These are phyloP conservation scores for Crocallis elinguaria DNA, from an alignment of 2,888 invertebrate genomes.

Conservation along the genomic window DNA sequence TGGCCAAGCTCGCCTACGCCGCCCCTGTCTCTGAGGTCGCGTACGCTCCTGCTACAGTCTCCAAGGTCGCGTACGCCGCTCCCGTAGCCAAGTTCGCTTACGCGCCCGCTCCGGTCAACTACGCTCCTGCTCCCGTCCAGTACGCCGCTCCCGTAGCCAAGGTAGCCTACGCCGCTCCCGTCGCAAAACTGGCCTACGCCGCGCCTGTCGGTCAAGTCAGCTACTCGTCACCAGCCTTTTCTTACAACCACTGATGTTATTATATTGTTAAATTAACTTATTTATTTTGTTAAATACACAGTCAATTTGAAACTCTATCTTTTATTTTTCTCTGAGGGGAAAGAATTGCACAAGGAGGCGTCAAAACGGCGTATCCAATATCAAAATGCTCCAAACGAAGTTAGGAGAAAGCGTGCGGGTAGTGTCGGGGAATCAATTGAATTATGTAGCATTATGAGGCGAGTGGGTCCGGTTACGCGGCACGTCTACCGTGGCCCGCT, in stretches of 20 bases:
- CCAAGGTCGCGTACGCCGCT: background rate
- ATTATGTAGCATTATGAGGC: slow-evolving; percentile 82
- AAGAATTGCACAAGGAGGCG: slow-evolving; percentile 75
- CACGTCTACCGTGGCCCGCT: slow-evolving; percentile 67
- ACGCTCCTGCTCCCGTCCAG: slow-evolving; percentile 48
- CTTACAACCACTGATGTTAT: slow-evolving; percentile 71
- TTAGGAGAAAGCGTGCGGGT: slow-evolving; percentile 81
- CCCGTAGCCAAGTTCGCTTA: slow-evolving; percentile 25
- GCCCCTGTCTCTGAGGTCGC: slow-evolving; percentile 26
- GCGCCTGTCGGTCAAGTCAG: slow-evolving; percentile 57
- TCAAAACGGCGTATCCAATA: slow-evolving; percentile 81
- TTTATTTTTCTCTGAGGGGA: slow-evolving; percentile 59
- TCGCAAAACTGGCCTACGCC: slow-evolving; percentile 49
- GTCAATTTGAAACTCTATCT: slow-evolving; percentile 47
- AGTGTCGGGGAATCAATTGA: slow-evolving; percentile 84
- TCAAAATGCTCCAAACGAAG: slow-evolving; percentile 83
- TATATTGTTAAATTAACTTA: slow-evolving; percentile 49
- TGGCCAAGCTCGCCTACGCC: slow-evolving; percentile 46
- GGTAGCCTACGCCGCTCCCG: slow-evolving; percentile 50
- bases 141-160: slow-evolving; percentile 45
- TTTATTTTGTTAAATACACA: slow-evolving; percentile 69
- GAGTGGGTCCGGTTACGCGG: slow-evolving; percentile 76
- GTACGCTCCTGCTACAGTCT: slow-evolving; percentile 45
- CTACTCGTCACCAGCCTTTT: slow-evolving; percentile 67
- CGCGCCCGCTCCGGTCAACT: slow-evolving; percentile 44